A percentile compares a stretch with the other conserved stretches of the same genome.
Conservation (phyloP, 1,140 invertebrate species). For the Glossosoma conforme region DNA sequence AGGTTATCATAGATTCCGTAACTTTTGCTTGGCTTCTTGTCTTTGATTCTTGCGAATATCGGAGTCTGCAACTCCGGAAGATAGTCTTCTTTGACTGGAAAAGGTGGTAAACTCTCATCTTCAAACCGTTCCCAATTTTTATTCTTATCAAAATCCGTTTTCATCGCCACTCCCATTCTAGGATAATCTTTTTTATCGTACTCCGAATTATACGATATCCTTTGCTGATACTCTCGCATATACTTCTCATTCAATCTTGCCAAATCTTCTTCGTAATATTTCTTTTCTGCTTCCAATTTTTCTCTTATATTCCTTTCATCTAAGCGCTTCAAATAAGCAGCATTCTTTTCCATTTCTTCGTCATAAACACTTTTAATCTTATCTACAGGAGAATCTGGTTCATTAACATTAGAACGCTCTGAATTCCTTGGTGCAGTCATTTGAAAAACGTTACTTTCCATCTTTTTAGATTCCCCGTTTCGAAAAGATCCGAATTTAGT, state of each 20-base stretch:
- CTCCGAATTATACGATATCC: not conserved
- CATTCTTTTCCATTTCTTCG: slow-evolving; percentile 26
- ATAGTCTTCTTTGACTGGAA: slow-evolving; percentile 41
- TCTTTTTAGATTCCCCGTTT: slow-evolving; percentile 31
- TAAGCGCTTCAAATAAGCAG: slow-evolving; percentile 25
- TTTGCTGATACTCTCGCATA: slow-evolving; percentile 23
- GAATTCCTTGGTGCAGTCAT: slow-evolving; percentile 3
- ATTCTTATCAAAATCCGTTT: slow-evolving; percentile 19
- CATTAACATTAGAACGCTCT: not conserved
- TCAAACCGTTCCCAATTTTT: slow-evolving; percentile 29
- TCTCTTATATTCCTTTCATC: slow-evolving; percentile 23
- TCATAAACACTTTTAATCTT: slow-evolving; percentile 16
- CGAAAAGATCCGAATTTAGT: slow-evolving; percentile 42
- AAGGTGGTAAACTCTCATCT: slow-evolving; percentile 26
- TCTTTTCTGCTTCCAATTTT: slow-evolving; percentile 11
- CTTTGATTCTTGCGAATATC: slow-evolving; percentile 45
- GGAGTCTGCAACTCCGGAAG: slow-evolving; percentile 46
- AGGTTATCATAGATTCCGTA: slow-evolving; percentile 28
- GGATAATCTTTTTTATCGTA: slow-evolving; percentile 20
- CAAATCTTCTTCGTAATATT: slow-evolving; percentile 19
- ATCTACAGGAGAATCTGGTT: not conserved
- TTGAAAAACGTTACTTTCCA: slow-evolving; percentile 15
- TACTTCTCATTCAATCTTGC: slow-evolving; percentile 16
- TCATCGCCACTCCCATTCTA: slow-evolving; percentile 10
- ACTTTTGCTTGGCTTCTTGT: slow-evolving; percentile 17